These are phyloP conservation scores for Tortricodes alternella DNA, from an alignment of 2,888 invertebrate species.

Conservation along the genomic window DNA sequence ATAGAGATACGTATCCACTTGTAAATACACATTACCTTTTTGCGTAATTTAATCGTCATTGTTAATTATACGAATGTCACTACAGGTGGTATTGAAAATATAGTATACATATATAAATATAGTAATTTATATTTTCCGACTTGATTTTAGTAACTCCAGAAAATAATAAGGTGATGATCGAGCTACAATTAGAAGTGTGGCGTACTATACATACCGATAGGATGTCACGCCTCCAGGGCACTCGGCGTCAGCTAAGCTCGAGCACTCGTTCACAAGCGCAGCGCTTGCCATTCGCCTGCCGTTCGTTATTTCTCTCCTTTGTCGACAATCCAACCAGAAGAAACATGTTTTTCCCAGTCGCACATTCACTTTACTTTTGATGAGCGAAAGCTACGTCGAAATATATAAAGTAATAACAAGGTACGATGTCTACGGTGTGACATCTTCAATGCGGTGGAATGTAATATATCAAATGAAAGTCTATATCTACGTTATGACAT, in stretches of 20 bases:
- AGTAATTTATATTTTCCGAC: too few relatives aligned
- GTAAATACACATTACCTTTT: too few relatives aligned
- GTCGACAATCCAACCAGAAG: slow-evolving; percentile 7
- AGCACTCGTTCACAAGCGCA: not conserved
- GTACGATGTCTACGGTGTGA: slow-evolving; percentile 4
- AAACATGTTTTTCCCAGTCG: slow-evolving; percentile 12
- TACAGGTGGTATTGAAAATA: too few relatives aligned
- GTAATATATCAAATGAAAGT: slow-evolving; percentile 18
- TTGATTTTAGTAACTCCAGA: not conserved
- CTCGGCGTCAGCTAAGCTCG: slow-evolving; percentile 9
- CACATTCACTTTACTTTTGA: slow-evolving; percentile 14
- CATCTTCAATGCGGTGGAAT: not conserved
- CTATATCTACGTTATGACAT: not conserved
- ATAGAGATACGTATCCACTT: too few relatives aligned
- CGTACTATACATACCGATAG: not conserved
- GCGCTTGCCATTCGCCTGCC: slow-evolving; percentile 4
- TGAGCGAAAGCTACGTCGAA: slow-evolving; percentile 7
- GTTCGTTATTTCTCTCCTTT: slow-evolving; percentile 13
- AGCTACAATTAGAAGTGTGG: not conserved
- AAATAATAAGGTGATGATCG: not conserved
- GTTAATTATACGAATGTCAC: too few relatives aligned
- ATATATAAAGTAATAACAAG: slow-evolving; percentile 19
- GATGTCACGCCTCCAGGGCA: slow-evolving; percentile 10
- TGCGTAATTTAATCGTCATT: too few relatives aligned
- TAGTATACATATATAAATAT: too few relatives aligned